These are phyloP conservation scores for Trigoniulus corallinus DNA, from an alignment of 1,140 invertebrate genomes.

Conservation along the genomic window DNA sequence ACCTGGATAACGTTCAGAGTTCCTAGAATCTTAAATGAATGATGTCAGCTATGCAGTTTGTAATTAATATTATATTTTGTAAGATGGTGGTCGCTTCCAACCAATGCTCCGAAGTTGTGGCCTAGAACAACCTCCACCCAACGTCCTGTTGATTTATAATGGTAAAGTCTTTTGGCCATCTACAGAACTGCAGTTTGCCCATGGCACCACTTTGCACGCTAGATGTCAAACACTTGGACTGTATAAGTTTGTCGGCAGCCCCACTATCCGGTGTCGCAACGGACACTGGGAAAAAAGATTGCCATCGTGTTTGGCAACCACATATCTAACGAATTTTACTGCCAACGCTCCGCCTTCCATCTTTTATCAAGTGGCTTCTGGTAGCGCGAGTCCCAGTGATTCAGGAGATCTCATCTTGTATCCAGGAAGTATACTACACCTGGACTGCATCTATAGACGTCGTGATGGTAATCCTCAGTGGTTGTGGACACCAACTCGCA, in stretches of 20 bases:
- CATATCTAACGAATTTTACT: constrained; percentile 59
- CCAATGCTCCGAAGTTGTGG: constrained; percentile 39
- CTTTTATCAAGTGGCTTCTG: constrained; percentile 53
- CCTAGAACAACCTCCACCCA: constrained; percentile 23
- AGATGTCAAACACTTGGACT: constrained; percentile 60
- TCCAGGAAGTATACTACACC: constrained; percentile 60
- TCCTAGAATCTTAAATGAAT: too few relatives aligned
- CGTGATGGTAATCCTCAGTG: constrained; percentile 61
- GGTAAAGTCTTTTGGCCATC: constrained; percentile 4
- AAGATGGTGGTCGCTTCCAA: constrained; percentile 34
- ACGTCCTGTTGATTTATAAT: constrained; percentile 10
- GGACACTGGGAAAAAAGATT: constrained; percentile 53
- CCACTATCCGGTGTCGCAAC: constrained; percentile 51
- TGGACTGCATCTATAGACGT: constrained; percentile 63
- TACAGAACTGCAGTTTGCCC: constrained; percentile 12
- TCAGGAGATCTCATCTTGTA: constrained; percentile 58
- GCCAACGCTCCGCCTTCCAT: constrained; percentile 57
- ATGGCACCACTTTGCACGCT: constrained; percentile 41
- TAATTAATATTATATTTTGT: too few relatives aligned
- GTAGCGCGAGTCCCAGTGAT: constrained; percentile 59
- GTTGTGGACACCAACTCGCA: constrained; percentile 58
- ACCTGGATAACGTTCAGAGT: too few relatives aligned
- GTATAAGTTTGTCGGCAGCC: constrained; percentile 56
- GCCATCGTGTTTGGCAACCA: constrained; percentile 61
- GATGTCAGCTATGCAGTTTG: too few relatives aligned